Evolutionary conservation across 2,888 invertebrate genomes (phyloP).

Genomic region (Sisyra terminalis): DNA sequence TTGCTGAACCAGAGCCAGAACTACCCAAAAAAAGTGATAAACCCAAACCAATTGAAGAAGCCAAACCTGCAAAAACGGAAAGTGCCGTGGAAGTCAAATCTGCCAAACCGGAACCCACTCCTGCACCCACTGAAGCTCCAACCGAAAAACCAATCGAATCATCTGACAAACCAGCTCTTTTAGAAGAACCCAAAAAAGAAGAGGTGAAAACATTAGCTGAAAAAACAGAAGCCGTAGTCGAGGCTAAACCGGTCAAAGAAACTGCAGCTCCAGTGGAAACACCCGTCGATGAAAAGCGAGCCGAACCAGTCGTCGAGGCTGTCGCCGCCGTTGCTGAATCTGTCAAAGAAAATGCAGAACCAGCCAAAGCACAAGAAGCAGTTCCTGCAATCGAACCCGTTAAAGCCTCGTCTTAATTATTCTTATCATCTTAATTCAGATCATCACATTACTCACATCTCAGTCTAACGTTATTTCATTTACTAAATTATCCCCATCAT

Average conservation of each 20-base stretch:
- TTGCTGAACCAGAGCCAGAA: not conserved
- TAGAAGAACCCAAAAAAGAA: conserved; percentile 4
- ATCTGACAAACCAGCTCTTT: not conserved
- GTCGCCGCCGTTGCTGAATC: not conserved
- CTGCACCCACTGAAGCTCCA: conserved; percentile 1
- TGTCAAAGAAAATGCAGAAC: no score
- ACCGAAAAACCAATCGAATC: not conserved
- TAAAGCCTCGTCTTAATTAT: no score
- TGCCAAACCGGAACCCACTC: conserved; percentile 1
- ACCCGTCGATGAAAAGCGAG: not conserved
- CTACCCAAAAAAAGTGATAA: not conserved
- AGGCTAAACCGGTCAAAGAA: not conserved
- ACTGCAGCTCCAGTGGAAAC: not conserved
- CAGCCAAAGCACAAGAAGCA: no score
- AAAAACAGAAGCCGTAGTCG: not conserved
- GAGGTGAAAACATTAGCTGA: conserved; percentile 1
- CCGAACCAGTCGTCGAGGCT: not conserved
- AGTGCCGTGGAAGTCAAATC: conserved; percentile 4
- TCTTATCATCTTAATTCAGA: no score
- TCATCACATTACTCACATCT: no score
- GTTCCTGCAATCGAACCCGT: no score
- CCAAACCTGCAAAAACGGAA: not conserved
- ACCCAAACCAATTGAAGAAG: not conserved
- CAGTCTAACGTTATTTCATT: no score
- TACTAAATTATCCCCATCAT: no score